phyloP scores from a whole-genome alignment of 2,113 vertebrate species.

The Epinephelus lanceolatus region DNA sequence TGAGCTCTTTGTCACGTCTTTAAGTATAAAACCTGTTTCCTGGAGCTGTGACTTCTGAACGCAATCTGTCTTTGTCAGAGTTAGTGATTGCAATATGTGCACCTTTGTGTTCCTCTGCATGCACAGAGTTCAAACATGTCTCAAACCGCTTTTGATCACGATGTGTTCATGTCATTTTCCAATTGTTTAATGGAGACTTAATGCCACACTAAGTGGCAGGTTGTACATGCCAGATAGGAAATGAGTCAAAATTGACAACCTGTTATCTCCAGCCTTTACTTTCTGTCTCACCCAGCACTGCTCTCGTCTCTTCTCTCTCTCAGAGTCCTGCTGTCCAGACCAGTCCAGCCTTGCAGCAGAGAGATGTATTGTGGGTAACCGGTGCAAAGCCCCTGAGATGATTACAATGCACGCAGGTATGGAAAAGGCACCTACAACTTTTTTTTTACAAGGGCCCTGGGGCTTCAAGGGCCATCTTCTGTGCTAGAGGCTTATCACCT shows the following conservation, averaged over 20 bases:
- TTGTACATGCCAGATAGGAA: background rate
- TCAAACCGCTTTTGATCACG: background rate
- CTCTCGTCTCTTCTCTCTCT: slow-evolving; percentile 11
- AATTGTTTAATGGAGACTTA: background rate
- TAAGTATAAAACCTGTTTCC: background rate
- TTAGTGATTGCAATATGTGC: background rate
- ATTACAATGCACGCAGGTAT: slow-evolving; percentile 71
- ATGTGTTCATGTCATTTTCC: background rate
- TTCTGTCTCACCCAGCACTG: slow-evolving; percentile 9
- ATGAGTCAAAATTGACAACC: slow-evolving; percentile 4
- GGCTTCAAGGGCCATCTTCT: slow-evolving; percentile 38
- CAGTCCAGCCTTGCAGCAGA: slow-evolving; percentile 50
- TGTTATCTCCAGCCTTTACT: slow-evolving; percentile 19
- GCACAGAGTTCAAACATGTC: background rate
- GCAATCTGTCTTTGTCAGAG: slow-evolving; percentile 23
- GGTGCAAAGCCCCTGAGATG: slow-evolving; percentile 35
- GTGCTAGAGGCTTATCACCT: slow-evolving; percentile 52
- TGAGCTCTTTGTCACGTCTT: slow-evolving; percentile 28
- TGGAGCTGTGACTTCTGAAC: slow-evolving; percentile 10
- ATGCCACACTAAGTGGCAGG: background rate
- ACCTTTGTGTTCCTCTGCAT: background rate
- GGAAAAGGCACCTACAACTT: slow-evolving; percentile 55
- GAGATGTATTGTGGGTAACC: slow-evolving; percentile 46
- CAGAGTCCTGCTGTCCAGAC: slow-evolving; percentile 41
- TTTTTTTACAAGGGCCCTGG: slow-evolving; percentile 60